Evolutionary conservation across 2,113 vertebrate species (phyloP).

Genomic region (Ochotona princeps): DNA sequence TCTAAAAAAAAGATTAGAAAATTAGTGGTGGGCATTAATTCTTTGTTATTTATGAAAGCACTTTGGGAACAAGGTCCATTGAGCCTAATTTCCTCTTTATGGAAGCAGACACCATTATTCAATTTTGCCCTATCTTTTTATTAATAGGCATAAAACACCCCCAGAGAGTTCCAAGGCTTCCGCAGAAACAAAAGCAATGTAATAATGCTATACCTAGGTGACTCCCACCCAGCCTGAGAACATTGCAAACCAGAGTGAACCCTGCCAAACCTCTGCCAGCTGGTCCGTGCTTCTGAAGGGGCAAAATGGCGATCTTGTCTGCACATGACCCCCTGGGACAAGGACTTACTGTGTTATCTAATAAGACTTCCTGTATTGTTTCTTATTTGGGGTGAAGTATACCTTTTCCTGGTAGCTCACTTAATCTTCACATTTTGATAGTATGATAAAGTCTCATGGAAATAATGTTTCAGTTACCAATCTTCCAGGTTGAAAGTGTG

Average conservation of each 20-base stretch:
- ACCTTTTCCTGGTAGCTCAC: neutral
- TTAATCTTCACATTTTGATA: neutral
- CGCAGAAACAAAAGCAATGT: conserved; percentile 44
- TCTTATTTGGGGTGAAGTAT: conserved; percentile 3
- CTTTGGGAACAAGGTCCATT: conserved; percentile 64
- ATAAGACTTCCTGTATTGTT: neutral
- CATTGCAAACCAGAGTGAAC: neutral
- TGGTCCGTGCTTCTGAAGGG: neutral
- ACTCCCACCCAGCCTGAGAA: neutral
- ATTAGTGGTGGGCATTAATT: conserved; percentile 72
- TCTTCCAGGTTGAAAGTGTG: neutral
- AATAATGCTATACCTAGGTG: conserved; percentile 12
- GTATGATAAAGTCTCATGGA: neutral
- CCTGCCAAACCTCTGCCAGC: neutral
- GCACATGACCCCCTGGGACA: neutral
- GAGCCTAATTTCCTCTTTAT: conserved; percentile 71
- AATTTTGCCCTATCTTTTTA: conserved; percentile 79
- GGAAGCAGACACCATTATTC: conserved; percentile 79
- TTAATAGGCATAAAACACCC: conserved; percentile 72
- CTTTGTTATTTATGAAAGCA: conserved; percentile 76
- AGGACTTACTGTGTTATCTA: neutral
- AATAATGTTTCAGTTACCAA: neutral
- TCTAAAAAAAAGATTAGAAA: conserved; percentile 74
- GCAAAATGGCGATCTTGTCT: neutral
- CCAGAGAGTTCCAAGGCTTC: conserved; percentile 47